Conservation (phyloP, 64 coral and sea anemone species). For the Anthopleura sola region DNA sequence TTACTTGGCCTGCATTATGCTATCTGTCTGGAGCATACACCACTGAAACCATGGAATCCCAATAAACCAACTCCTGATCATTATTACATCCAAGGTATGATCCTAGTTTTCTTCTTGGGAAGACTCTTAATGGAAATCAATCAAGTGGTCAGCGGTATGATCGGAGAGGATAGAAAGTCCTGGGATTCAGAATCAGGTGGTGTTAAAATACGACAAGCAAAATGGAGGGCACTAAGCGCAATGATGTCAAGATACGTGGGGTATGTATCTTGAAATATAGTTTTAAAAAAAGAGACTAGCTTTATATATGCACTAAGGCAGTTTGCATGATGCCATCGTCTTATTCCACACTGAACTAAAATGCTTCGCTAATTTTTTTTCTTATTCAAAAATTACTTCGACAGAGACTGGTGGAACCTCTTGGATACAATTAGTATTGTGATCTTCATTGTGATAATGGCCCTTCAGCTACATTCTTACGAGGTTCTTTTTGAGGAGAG, state of each 20-base stretch:
- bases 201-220: neutral
- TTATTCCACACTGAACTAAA: too few species aligned
- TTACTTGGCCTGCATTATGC: conserved; percentile 15
- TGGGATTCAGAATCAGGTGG: neutral
- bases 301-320: too few species aligned
- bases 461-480: neutral
- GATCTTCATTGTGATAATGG: neutral
- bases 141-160: conserved; percentile 4
- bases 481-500: too few species aligned
- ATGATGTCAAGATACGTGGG: neutral
- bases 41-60: too few species aligned
- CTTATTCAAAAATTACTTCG: too few species aligned
- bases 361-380: too few species aligned
- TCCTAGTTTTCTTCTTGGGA: conserved; percentile 10
- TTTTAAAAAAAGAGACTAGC: too few species aligned
- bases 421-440: neutral
- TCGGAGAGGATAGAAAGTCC: neutral
- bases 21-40: conserved; percentile 22
- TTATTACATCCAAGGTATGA: neutral
- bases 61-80: neutral
- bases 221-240: neutral
- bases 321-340: too few species aligned
- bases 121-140: neutral
- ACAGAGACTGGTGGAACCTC: conserved; percentile 3
- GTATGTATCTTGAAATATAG: too few species aligned